Conservation (phyloP, 2,797 vertebrate genomes). For the Poecilia wingei region DNA sequence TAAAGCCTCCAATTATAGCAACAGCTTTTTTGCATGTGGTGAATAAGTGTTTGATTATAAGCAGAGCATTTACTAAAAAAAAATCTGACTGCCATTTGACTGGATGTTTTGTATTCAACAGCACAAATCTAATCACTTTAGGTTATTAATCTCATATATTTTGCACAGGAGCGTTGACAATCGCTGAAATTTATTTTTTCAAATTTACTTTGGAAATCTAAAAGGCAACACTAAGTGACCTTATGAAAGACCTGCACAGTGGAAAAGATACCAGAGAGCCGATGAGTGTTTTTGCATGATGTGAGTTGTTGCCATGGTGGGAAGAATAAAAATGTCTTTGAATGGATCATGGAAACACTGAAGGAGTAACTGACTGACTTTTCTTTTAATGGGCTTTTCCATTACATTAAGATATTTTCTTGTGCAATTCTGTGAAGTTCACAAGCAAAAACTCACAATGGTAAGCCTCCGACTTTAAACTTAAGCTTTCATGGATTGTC, state of each 20-base stretch:
- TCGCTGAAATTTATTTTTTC: background rate
- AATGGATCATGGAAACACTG: constrained; percentile 25
- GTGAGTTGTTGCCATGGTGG: background rate
- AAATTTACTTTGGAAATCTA: constrained; percentile 4
- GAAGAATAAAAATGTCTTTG: constrained; percentile 14
- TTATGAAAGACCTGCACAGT: constrained; percentile 6
- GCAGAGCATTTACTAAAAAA: background rate
- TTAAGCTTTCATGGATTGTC: constrained; percentile 2
- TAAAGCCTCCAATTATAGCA: constrained; percentile 28
- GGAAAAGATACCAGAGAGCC: background rate
- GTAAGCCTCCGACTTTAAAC: background rate
- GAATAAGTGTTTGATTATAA: constrained; percentile 8
- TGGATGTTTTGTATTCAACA: background rate
- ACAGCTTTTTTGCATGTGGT: constrained; percentile 10
- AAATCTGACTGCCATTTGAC: background rate
- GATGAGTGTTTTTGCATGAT: background rate
- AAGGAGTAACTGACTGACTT: constrained; percentile 29
- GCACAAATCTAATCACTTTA: background rate
- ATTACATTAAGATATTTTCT: background rate
- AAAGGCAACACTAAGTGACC: background rate
- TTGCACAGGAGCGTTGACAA: background rate
- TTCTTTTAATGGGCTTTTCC: constrained; percentile 31
- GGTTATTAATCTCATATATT: background rate
- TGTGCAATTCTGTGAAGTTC: constrained; percentile 6
- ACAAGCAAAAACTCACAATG: background rate